phyloP scores from a whole-genome alignment of 2,888 invertebrate species.

The Syrista parreyssii region DNA sequence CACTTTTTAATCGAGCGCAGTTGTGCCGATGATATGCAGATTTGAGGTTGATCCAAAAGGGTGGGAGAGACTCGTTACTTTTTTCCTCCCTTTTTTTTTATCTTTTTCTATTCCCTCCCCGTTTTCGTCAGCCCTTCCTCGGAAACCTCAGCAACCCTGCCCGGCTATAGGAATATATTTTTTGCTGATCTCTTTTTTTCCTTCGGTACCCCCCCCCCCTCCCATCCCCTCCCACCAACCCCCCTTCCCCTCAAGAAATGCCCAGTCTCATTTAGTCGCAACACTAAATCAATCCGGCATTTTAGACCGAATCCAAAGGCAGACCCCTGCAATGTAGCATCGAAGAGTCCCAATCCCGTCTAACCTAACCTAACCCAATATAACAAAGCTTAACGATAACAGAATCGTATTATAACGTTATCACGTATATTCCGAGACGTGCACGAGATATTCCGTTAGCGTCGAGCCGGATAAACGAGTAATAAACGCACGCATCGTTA shows the following conservation, averaged over 20 bases:
- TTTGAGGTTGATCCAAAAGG: constrained; percentile 22
- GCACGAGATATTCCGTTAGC: background rate
- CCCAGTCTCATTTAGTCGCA: background rate
- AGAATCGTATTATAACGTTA: background rate
- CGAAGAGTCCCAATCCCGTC: background rate
- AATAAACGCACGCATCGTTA: background rate
- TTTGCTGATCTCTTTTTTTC: constrained; percentile 21
- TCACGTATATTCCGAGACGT: background rate
- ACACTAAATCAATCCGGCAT: background rate
- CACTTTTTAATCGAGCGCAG: constrained; percentile 55
- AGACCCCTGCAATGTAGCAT: background rate
- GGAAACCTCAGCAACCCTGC: background rate
- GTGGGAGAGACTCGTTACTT: constrained; percentile 13
- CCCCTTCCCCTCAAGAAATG: background rate
- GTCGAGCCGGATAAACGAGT: background rate
- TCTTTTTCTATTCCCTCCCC: constrained; percentile 7
- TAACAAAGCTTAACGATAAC: background rate
- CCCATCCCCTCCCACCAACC: background rate
- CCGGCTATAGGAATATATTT: constrained; percentile 8
- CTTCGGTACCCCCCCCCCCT: constrained; percentile 1
- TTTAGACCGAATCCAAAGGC: background rate
- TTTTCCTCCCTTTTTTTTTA: constrained; percentile 21
- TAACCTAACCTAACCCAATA: background rate
- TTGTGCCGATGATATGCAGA: constrained; percentile 58
- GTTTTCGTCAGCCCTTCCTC: background rate